Percentiles rank a stretch among this genome's conserved stretches.
These are phyloP conservation scores for Cygnus olor DNA, from an alignment of 2,797 vertebrate genomes.

Conservation along the genomic window DNA sequence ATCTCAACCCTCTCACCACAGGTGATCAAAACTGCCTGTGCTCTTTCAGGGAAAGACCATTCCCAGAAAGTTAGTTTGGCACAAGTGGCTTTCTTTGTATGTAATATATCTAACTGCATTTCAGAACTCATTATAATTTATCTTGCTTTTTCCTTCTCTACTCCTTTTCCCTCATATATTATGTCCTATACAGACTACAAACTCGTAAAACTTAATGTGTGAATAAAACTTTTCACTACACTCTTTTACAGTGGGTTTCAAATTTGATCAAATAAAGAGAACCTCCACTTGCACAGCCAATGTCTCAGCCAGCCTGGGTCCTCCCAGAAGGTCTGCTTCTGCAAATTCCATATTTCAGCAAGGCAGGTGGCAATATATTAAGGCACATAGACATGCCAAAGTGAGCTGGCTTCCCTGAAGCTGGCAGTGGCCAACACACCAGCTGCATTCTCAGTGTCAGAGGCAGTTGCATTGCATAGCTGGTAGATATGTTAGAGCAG, in stretches of 20 bases:
- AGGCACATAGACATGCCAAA: not conserved
- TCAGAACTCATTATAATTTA: conserved; percentile 4
- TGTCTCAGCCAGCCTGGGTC: not conserved
- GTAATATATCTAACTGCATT: not conserved
- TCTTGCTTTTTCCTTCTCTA: not conserved
- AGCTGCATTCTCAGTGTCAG: not conserved
- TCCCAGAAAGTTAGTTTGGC: not conserved
- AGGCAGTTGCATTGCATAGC: not conserved
- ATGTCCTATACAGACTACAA: not conserved
- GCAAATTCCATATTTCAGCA: not conserved
- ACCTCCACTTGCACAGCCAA: not conserved
- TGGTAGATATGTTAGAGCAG: not conserved
- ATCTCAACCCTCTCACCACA: not conserved
- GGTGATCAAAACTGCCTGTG: not conserved
- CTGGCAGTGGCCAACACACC: not conserved
- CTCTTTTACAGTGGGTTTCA: not conserved
- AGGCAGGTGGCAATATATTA: not conserved
- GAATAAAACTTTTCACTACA: not conserved
- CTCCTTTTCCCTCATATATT: not conserved
- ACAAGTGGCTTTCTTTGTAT: not conserved
- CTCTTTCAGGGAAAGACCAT: not conserved
- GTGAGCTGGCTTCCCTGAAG: not conserved
- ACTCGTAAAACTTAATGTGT: not conserved
- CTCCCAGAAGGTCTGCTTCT: not conserved
- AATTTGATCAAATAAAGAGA: not conserved